Conservation (phyloP, 1,140 invertebrate species). For the Drosophila ohnishii region DNA sequence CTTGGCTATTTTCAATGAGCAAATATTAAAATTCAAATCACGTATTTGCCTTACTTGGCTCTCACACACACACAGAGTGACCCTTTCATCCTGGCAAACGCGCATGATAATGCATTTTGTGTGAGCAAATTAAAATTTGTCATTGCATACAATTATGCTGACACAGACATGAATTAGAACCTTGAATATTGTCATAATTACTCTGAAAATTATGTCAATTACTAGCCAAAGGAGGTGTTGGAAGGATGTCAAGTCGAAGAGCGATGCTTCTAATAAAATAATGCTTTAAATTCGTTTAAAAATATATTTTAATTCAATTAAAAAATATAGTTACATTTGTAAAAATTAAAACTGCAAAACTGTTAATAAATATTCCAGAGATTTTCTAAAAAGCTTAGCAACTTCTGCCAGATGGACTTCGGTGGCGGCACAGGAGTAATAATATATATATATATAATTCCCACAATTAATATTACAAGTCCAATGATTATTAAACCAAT, state of each 20-base stretch:
- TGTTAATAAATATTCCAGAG: not conserved
- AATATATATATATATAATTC: no score
- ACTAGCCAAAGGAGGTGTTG: not conserved
- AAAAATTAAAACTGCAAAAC: not conserved
- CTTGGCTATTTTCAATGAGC: conserved; percentile 27
- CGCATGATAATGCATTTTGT: conserved; percentile 78
- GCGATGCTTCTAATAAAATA: not conserved
- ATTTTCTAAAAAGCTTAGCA: not conserved
- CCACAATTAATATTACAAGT: not conserved
- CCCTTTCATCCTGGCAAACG: conserved; percentile 30
- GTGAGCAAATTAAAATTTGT: conserved; percentile 57
- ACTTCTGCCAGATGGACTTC: not conserved
- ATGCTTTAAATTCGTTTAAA: not conserved
- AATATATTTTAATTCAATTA: not conserved
- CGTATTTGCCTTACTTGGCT: conserved; percentile 68
- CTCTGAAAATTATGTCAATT: conserved; percentile 64
- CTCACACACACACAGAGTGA: conserved; percentile 17
- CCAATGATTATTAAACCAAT: not conserved
- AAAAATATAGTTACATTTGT: not conserved
- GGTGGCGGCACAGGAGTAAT: not conserved
- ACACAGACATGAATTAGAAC: conserved; percentile 33
- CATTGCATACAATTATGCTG: conserved; percentile 54
- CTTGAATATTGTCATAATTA: conserved; percentile 67
- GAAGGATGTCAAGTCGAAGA: conserved; percentile 9
- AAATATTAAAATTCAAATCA: conserved; percentile 76